Evolutionary conservation across 2,888 invertebrate species (phyloP).

Genomic region (Leptopterna dolabrata): DNA sequence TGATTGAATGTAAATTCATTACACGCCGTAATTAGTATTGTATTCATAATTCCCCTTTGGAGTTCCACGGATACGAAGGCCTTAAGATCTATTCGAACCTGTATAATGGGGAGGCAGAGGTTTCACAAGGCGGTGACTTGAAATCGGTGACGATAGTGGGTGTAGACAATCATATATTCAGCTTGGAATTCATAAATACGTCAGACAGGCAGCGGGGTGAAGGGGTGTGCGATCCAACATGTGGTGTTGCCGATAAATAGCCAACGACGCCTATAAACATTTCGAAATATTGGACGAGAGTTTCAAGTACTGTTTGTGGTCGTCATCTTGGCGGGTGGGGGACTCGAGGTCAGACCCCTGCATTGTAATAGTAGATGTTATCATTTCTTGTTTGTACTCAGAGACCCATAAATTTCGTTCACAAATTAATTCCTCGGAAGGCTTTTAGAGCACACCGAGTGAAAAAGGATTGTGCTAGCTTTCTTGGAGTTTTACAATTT

Average conservation of each 20-base stretch:
- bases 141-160: slow-evolving; percentile 37
- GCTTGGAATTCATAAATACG: slow-evolving; percentile 41
- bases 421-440: slow-evolving; percentile 26
- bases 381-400: slow-evolving; percentile 10
- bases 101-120: background rate
- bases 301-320: slow-evolving; percentile 33
- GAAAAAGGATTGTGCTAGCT: background rate
- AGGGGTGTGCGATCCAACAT: slow-evolving; percentile 38
- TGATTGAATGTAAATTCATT: slow-evolving; percentile 45
- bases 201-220: background rate
- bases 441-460: background rate
- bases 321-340: slow-evolving; percentile 24
- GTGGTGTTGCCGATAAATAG: slow-evolving; percentile 34
- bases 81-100: background rate
- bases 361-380: slow-evolving; percentile 41
- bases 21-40: slow-evolving; percentile 41
- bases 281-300: slow-evolving; percentile 42
- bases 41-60: slow-evolving; percentile 21
- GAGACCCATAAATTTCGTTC: slow-evolving; percentile 15
- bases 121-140: slow-evolving; percentile 36
- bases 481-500: background rate
- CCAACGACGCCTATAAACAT: slow-evolving; percentile 38
- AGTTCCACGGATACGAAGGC: background rate
- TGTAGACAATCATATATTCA: slow-evolving; percentile 42
- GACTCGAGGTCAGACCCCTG: slow-evolving; percentile 24